Base-by-base conservation (phyloP, 2,113 vertebrate species). In the Coptodon bakossiorum region DNA sequence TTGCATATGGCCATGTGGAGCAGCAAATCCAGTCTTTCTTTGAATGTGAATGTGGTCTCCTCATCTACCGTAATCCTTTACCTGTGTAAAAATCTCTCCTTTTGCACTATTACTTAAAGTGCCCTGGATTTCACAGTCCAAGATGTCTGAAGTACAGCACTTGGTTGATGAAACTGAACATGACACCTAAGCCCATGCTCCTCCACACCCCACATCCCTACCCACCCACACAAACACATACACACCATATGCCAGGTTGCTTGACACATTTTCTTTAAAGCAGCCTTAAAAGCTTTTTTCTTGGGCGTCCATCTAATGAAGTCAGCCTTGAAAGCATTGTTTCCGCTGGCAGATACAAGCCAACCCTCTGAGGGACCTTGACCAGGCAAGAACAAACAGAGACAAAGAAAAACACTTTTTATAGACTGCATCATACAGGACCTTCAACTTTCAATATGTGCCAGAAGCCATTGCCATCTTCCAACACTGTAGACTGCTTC, bases 251-350 rank as follows among this genome's bases (percentile, higher is more conserved):
- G 91, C 82, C 89, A 76, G 86, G 76, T 90, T 84, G 84, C 89
- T 86, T 93, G 89, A 90, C 84, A 88, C 82, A 54, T 93, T 94
- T 94, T 90, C 87, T 92, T 91, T 91, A 86, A 89, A 92, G 80
- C 87, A 10, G 61, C 89, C 89, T 93, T 93, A 93, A 95, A 95
- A 94, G 92, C 92, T 34, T 86, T 81, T 88, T 90, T 94, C 91
- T 59, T 85, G 87, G 86, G 91, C 59, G 22, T 92, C 92, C 89
- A 84, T 94, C 90, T 92, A 94, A 96, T 95, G 91, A 95, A 94
- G 86, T 90, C 85, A 85, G 91, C 90, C 88, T 92, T 93, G 89
- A 95, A 95, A 94, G 92, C 89, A 78, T 92, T 91, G 92, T 94
- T 94, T 95, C 86, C 34, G 31, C 86, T 92, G 90, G 92, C 93